phyloP scores from a whole-genome alignment of 2,113 vertebrate genomes.

The Procavia capensis region DNA sequence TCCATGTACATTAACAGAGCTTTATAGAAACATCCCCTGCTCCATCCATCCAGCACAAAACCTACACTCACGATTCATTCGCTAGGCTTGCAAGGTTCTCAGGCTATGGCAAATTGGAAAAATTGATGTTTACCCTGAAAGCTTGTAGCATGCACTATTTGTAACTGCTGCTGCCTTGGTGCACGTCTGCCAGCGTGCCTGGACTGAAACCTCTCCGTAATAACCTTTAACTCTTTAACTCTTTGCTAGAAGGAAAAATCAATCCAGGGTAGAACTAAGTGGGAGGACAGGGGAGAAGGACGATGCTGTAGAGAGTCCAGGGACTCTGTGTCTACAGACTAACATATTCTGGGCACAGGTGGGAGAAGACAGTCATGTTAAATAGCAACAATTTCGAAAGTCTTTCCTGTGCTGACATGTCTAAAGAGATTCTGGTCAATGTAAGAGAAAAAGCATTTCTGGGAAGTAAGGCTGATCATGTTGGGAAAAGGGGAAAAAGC shows the following conservation, averaged over 20 bases:
- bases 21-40: conserved; percentile 34
- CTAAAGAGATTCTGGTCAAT: conserved; percentile 71
- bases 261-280: conserved; percentile 70
- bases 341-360: conserved; percentile 60
- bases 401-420: conserved; percentile 54
- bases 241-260: conserved; percentile 80
- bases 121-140: conserved; percentile 85
- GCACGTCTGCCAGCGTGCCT: conserved; percentile 79
- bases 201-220: conserved; percentile 82
- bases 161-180: conserved; percentile 82
- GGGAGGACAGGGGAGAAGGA: conserved; percentile 56
- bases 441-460: conserved; percentile 69
- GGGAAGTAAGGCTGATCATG: conserved; percentile 62
- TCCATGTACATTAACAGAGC: conserved; percentile 35
- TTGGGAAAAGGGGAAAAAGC: conserved; percentile 57
- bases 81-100: conserved; percentile 79
- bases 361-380: conserved; percentile 48
- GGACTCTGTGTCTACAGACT: conserved; percentile 7
- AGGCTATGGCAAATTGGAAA: conserved; percentile 84
- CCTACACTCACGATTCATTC: conserved; percentile 70
- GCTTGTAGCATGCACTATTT: conserved; percentile 69
- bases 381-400: conserved; percentile 61
- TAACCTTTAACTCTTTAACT: conserved; percentile 71
- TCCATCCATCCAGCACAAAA: conserved; percentile 60
- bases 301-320: background rate